phyloP scores from a whole-genome alignment of 2,113 vertebrate species.

The Ctenodactylus gundi region DNA sequence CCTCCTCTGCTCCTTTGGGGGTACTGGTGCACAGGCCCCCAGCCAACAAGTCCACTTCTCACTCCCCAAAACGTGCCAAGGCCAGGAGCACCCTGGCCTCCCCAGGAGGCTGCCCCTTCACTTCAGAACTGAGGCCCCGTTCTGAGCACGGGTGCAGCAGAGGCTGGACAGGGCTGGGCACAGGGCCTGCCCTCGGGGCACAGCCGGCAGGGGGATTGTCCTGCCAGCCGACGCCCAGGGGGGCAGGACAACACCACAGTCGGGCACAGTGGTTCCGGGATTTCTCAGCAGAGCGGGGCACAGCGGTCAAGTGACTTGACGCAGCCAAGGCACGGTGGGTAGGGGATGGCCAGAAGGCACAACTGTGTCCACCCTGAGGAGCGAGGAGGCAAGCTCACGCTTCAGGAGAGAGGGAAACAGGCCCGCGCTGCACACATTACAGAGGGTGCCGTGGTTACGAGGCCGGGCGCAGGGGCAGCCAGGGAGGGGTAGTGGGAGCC shows the following conservation, averaged over 20 bases:
- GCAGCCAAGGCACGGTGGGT: background rate
- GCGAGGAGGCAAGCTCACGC: background rate
- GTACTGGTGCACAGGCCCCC: background rate
- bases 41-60: background rate
- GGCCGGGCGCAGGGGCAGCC: too few relatives aligned
- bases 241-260: background rate
- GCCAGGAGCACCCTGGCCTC: background rate
- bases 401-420: background rate
- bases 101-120: background rate
- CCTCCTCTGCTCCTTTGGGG: background rate
- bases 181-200: background rate
- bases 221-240: background rate
- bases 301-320: background rate
- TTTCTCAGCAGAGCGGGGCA: background rate
- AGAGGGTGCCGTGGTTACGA: too few relatives aligned
- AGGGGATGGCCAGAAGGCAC: background rate
- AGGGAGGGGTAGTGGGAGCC: background rate
- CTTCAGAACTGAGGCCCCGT: background rate
- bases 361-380: background rate
- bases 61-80: background rate
- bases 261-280: background rate
- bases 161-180: background rate
- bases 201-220: background rate
- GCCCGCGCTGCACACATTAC: too few relatives aligned
- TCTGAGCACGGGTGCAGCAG: too few relatives aligned